Percentiles rank a stretch among this genome's conserved stretches.
Evolutionary conservation across 2,888 invertebrate species (phyloP).

Genomic region (Dexiosoma caninum): DNA sequence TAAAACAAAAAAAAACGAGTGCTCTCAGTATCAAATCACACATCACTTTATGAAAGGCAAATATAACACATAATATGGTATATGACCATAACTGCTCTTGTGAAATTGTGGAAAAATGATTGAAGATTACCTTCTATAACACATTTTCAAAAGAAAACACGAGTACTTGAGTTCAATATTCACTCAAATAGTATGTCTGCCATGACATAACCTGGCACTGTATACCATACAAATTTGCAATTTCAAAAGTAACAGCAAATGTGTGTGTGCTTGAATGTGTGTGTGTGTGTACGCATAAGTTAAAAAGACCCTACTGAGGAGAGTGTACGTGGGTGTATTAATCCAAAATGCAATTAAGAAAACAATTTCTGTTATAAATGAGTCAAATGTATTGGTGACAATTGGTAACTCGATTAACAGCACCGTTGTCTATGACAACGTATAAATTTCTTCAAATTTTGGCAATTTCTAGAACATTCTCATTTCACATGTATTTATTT

Average conservation of each 20-base stretch:
- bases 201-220: neutral
- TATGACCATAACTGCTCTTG: too few species aligned
- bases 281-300: neutral
- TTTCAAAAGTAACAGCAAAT: neutral
- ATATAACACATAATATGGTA: too few species aligned
- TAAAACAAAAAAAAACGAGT: too few species aligned
- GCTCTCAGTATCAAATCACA: too few species aligned
- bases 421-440: neutral
- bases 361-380: conserved; percentile 45
- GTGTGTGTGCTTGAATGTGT: neutral
- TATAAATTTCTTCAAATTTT: neutral
- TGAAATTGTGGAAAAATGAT: too few species aligned
- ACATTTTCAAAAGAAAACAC: too few species aligned
- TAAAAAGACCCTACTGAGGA: neutral
- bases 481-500: neutral
- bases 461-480: neutral
- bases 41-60: too few species aligned
- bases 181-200: neutral
- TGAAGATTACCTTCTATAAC: neutral
- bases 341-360: conserved; percentile 53
- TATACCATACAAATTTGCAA: too few species aligned
- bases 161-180: too few species aligned
- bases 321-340: neutral
- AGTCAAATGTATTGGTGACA: conserved; percentile 28
- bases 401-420: conserved; percentile 26